These are phyloP conservation scores for Amiota minor DNA, from an alignment of 2,888 invertebrate species.

Conservation along the genomic window DNA sequence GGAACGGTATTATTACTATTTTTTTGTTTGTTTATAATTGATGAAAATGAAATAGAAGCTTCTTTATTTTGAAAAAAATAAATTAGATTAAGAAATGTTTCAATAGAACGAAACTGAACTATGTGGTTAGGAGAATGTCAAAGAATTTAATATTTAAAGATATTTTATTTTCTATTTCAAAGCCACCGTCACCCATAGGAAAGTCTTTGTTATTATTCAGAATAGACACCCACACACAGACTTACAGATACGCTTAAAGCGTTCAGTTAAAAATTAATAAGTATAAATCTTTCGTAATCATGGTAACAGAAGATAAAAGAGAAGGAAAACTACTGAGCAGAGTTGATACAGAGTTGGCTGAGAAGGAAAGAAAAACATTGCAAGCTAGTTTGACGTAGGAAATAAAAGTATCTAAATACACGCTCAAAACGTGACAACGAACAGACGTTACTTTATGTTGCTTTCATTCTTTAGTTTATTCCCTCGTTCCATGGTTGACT, in stretches of 20 bases:
- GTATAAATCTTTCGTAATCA: conserved; percentile 30
- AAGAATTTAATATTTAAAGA: no score
- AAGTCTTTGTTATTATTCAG: no score
- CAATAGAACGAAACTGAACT: no score
- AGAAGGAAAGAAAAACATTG: neutral
- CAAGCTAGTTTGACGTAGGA: neutral
- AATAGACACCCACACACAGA: neutral
- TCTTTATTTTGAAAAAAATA: no score
- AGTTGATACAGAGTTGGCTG: neutral
- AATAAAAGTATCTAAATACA: neutral
- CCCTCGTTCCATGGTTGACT: neutral
- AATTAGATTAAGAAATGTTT: no score
- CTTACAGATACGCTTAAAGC: neutral
- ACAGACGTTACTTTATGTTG: neutral
- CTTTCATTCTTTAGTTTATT: neutral
- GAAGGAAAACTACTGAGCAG: neutral
- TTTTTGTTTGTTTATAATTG: no score
- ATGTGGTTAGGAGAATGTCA: no score
- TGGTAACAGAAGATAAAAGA: neutral
- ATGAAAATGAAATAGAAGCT: no score
- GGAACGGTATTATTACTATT: no score
- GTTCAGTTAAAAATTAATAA: conserved; percentile 21
- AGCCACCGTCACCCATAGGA: no score
- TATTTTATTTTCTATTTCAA: no score
- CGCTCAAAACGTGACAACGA: conserved; percentile 8